A percentile compares a stretch with the other conserved stretches of the same genome.
Evolutionary conservation across 2,797 vertebrate species (phyloP).

Genomic region (Bradypodion ventrale): DNA sequence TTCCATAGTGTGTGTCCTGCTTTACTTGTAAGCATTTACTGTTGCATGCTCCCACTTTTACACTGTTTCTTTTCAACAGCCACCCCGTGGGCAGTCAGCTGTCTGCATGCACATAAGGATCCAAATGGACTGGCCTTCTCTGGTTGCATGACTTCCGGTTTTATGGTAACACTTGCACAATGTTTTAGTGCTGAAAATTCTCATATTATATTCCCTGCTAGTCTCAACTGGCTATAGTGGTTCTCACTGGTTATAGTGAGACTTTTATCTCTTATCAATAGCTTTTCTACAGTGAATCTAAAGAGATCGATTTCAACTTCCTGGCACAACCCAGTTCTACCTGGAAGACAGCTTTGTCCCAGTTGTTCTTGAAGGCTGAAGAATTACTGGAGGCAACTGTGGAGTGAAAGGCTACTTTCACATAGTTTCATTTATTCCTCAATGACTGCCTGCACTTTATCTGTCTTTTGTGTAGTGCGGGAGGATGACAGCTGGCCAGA

Average conservation of each 20-base stretch:
- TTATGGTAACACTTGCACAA: not conserved
- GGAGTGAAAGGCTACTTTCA: not conserved
- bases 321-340: not conserved
- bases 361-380: slow-evolving; percentile 3
- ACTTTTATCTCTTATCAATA: not conserved
- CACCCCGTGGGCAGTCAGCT: not conserved
- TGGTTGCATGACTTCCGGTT: not conserved
- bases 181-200: not conserved
- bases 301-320: not conserved
- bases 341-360: not conserved
- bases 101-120: not conserved
- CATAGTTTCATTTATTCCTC: slow-evolving; percentile 1
- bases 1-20: not conserved
- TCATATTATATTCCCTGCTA: not conserved
- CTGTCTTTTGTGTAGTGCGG: not conserved
- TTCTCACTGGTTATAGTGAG: not conserved
- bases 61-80: not conserved
- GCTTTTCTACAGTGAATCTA: not conserved
- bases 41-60: not conserved
- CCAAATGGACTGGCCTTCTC: not conserved
- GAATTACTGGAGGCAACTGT: slow-evolving; percentile 17
- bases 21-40: not conserved
- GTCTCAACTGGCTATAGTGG: not conserved
- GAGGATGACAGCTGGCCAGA: not conserved
- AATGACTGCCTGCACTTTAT: not conserved